phyloP scores from a whole-genome alignment of 2,797 vertebrate genomes.

The Lerista edwardsae region DNA sequence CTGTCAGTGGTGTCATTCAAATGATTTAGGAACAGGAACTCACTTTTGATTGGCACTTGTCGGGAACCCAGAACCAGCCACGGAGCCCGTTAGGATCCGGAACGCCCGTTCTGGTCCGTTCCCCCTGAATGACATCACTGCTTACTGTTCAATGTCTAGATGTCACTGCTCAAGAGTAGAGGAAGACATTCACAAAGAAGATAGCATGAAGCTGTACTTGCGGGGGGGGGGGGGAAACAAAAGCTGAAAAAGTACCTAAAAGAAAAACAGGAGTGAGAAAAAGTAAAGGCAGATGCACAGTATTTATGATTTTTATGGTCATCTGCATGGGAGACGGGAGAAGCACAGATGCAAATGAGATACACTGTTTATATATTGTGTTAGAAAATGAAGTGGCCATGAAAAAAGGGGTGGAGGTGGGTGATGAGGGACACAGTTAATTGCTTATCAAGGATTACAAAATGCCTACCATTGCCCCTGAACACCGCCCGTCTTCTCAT shows the following conservation, averaged over 20 bases:
- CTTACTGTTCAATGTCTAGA: background rate
- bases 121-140: no score
- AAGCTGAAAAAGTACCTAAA: background rate
- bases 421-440: background rate
- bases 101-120: no score
- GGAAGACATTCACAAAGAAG: no score
- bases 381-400: background rate
- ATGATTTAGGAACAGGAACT: no score
- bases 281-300: background rate
- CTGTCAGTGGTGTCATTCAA: no score
- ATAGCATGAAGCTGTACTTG: background rate
- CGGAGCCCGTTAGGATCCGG: no score
- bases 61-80: no score
- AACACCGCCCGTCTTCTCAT: background rate
- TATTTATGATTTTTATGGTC: background rate
- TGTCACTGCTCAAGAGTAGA: background rate
- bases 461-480: background rate
- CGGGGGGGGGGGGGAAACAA: background rate
- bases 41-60: no score
- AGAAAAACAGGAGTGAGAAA: background rate
- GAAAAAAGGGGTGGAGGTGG: background rate
- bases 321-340: no score
- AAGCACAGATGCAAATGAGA: background rate
- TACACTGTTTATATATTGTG: background rate
- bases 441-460: slow-evolving; percentile 10